These are phyloP conservation scores for Platycnemis pennipes DNA, from an alignment of 2,888 invertebrate genomes.

Conservation along the genomic window DNA sequence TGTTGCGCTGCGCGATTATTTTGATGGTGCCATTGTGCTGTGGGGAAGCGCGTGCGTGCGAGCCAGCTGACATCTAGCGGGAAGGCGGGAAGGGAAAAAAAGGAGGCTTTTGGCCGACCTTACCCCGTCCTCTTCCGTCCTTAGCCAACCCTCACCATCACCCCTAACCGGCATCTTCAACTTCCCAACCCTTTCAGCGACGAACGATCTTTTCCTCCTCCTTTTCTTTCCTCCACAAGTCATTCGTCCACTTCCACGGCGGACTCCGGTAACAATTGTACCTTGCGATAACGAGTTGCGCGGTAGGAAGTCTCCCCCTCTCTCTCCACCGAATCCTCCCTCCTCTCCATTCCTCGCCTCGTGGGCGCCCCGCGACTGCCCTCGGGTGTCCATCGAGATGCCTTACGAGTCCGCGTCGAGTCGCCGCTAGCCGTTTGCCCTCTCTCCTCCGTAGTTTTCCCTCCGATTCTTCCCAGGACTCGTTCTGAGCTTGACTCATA, in stretches of 20 bases:
- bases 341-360: neutral
- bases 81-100: neutral
- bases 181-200: neutral
- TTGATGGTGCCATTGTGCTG: slow-evolving; percentile 51
- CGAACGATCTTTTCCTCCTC: neutral
- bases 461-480: no score
- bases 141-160: no score
- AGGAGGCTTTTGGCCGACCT: slow-evolving; percentile 46
- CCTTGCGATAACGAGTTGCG: neutral
- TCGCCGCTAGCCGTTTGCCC: no score
- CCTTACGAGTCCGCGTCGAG: no score
- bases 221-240: neutral
- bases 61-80: slow-evolving; percentile 22
- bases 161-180: no score
- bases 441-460: no score
- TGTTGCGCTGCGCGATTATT: slow-evolving; percentile 34
- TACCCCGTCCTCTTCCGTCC: neutral
- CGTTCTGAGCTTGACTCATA: no score
- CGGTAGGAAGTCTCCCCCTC: neutral
- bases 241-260: neutral
- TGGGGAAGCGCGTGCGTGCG: neutral
- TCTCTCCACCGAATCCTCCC: no score
- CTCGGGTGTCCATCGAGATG: neutral
- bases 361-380: no score
- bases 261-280: neutral